phyloP scores from a whole-genome alignment of 2,888 invertebrate genomes.

The Phaonia tiefii region DNA sequence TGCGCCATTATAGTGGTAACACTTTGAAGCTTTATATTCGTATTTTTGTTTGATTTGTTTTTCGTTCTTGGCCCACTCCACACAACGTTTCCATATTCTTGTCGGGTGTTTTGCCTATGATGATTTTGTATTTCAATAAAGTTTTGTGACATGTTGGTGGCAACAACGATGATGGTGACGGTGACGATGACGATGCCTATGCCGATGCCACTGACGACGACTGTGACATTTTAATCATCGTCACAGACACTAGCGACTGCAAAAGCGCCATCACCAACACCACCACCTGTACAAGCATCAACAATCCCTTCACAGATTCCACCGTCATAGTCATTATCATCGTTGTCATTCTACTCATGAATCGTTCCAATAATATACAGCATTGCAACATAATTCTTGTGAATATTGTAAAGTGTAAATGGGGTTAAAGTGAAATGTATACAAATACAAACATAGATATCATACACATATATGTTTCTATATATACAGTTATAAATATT shows the following conservation, averaged over 20 bases:
- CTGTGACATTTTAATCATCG: conserved; percentile 27
- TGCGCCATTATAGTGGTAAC: conserved; percentile 15
- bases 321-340: neutral
- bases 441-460: neutral
- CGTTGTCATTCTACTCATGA: neutral
- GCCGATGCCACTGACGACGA: conserved; percentile 30
- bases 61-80: conserved; percentile 15
- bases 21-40: conserved; percentile 24
- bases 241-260: neutral
- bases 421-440: conserved; percentile 21
- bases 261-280: neutral
- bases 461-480: neutral
- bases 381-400: conserved; percentile 39
- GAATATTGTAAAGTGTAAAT: conserved; percentile 39
- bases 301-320: neutral
- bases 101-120: conserved; percentile 7
- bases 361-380: conserved; percentile 15
- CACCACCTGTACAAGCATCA: neutral
- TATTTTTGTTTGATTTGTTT: too few relatives aligned
- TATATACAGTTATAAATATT: neutral
- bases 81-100: conserved; percentile 8
- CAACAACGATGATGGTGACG: conserved; percentile 12
- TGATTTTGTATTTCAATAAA: conserved; percentile 45
- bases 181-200: conserved; percentile 33
- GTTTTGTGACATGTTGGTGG: conserved; percentile 54